Base-by-base conservation (phyloP, 2,888 invertebrate species). In the Petrolisthes cinctipes region DNA sequence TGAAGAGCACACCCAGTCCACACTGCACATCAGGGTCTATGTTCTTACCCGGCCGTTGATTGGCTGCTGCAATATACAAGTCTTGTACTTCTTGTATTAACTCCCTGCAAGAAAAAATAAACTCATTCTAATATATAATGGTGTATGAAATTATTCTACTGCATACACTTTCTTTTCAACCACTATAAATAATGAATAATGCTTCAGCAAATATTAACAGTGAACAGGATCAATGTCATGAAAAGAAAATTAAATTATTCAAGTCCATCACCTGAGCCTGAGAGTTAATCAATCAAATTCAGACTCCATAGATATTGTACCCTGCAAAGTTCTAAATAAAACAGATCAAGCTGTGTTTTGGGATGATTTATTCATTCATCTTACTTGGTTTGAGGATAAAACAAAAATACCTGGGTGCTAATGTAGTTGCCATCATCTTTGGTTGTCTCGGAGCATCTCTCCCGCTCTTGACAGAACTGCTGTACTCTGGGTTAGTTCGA, bases 1-100 rank as follows among this genome's bases (percentile, higher is more conserved):
- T 99, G 92, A 98, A 99, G 68, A 99, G 94, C 20, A 99, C 97
- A 4, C 99, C 99, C 20, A 99, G 94, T 81, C 97, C 98, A 94
- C 96, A 96, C 93, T 98, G 98, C 7, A 99, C 95, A 93, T 98
- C 97, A 51, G 97, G 94, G 93, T 99, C 98, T 88, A 97, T 95
- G 92, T 95, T 93, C 91, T 94, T 93, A 20, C 91, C 91, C 51
- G 93, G 96, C 92, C 95, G 95, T 92, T 95, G 93, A 92, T 97
- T 95, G 11, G 97, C 97, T 75, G 97, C 97, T 93, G 88, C 91
- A 83, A 92, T 91, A 85, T 90, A 92, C 88, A 91, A 82, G 56
- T 91, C 91, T 86, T 89, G 89, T 53, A 92, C 91, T 79, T 91
- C 91, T 37, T 90, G 86, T 82, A 91, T 91, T 20, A 91, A 76